phyloP scores from a whole-genome alignment of 2,888 invertebrate species.

The Cactoblastis cactorum region DNA sequence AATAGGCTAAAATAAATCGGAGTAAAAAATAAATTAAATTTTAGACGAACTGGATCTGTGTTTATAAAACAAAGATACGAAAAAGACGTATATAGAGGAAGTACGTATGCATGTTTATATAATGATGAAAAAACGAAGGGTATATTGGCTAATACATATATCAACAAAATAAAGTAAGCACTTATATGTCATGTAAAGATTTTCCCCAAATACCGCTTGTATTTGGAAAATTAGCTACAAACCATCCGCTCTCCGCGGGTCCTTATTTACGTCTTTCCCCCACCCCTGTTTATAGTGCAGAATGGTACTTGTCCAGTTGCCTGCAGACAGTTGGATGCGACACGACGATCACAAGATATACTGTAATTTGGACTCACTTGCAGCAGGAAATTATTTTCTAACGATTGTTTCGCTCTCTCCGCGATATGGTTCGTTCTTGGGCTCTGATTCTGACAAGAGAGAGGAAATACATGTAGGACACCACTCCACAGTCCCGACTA shows the following conservation, averaged over 20 bases:
- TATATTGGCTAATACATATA: no score
- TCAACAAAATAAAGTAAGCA: no score
- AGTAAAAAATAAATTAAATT: background rate
- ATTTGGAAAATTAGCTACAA: no score
- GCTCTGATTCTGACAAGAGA: constrained; percentile 75
- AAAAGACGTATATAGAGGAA: background rate
- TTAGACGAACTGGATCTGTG: background rate
- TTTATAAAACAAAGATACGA: background rate
- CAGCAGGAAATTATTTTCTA: constrained; percentile 75
- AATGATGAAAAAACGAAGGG: no score
- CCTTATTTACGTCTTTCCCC: background rate
- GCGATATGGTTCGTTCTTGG: constrained; percentile 76
- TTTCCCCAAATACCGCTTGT: no score
- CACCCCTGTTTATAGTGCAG: background rate
- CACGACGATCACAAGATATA: constrained; percentile 40
- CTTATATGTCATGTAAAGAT: no score
- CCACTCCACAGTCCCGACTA: constrained; percentile 23
- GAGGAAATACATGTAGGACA: constrained; percentile 58
- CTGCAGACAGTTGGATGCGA: constrained; percentile 34
- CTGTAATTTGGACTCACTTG: constrained; percentile 68
- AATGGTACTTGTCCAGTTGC: background rate
- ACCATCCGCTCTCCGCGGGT: background rate
- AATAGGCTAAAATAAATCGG: background rate
- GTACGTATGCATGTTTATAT: background rate
- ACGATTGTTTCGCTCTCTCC: constrained; percentile 76